Base-by-base conservation (phyloP, 2,888 invertebrate species). In the Sarcophaga subvicina region DNA sequence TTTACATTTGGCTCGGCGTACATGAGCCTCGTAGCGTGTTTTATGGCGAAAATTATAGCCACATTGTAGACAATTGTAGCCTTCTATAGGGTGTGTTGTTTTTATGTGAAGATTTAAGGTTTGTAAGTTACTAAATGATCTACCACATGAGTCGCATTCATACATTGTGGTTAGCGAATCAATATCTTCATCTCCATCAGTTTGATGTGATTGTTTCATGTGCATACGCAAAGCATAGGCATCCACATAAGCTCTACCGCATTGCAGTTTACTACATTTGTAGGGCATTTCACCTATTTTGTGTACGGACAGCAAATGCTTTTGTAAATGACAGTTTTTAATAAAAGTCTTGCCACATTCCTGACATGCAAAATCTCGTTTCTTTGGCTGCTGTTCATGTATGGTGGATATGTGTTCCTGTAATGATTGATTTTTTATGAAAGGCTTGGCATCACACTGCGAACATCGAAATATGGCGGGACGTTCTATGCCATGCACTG, bases 351-450 rank as follows among this genome's bases (percentile, higher is more conserved):
- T 88, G 22, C 82, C 73, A 71, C 88, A 88, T 66, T 86, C 84
- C 12, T 45, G 64, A 47, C 88, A 88, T n/a, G 45, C 64, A 66
- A 71, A 86, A 60, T 86, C 80, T 14, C 84, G 79, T 70, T 84
- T 77, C 72, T 85, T 88, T 1, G 88, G 86, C 11, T 86, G 86
- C 37, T 86, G 84, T 45, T 86, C 69, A 20, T 88, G 86, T 67
- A 85, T 85, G 12, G 88, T 88, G 12, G 84, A 80, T 25, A 86
- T 86, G 45, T 86, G 88, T 70, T 88, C 81, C 20, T 86, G 86
- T 4, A 88, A 60, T 2, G 83, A 88, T 78, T 88, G 88, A 81
- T 88, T 88, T 59, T 88, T 88, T 54, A 88, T 88, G n/a, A 88
- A 88, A 3, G 88, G 85, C 6, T 88, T 86, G 4, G 83, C 76